These are phyloP conservation scores for Magallana gigas DNA, from an alignment of 1,140 invertebrate species.

Conservation along the genomic window DNA sequence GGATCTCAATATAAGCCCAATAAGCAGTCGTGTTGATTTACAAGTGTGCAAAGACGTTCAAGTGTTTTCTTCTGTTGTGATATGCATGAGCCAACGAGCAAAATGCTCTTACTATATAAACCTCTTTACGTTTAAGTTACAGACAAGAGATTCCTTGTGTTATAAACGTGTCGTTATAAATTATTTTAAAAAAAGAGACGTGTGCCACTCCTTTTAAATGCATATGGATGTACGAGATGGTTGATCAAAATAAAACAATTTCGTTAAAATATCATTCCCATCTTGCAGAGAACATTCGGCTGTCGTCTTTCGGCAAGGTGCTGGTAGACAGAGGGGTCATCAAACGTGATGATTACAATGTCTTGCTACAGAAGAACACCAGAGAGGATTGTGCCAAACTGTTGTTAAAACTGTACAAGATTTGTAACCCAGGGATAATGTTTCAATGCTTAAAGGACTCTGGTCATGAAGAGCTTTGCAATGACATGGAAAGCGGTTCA, in stretches of 20 bases:
- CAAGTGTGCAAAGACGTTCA: no score
- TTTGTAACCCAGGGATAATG: not conserved
- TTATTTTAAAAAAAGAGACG: not conserved
- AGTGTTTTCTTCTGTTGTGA: no score
- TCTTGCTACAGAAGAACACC: not conserved
- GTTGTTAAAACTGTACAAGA: not conserved
- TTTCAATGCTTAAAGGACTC: constrained; percentile 6
- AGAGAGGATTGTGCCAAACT: not conserved
- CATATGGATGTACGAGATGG: not conserved
- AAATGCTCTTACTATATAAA: no score
- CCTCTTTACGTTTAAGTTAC: no score
- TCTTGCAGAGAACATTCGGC: not conserved
- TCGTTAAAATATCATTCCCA: not conserved
- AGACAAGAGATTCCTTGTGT: no score
- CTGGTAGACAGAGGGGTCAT: not conserved
- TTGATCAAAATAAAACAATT: not conserved
- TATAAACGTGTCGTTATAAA: no score
- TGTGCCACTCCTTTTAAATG: not conserved
- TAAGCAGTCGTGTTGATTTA: no score
- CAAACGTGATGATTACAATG: not conserved
- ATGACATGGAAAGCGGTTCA: not conserved
- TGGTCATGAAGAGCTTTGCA: not conserved
- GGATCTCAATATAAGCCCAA: no score
- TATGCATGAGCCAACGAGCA: no score
- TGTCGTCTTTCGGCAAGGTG: not conserved